A percentile compares a stretch with the other conserved stretches of the same genome.
Evolutionary conservation across 2,113 vertebrate species (phyloP).

Genomic region (Hippocampus guttulatus): DNA sequence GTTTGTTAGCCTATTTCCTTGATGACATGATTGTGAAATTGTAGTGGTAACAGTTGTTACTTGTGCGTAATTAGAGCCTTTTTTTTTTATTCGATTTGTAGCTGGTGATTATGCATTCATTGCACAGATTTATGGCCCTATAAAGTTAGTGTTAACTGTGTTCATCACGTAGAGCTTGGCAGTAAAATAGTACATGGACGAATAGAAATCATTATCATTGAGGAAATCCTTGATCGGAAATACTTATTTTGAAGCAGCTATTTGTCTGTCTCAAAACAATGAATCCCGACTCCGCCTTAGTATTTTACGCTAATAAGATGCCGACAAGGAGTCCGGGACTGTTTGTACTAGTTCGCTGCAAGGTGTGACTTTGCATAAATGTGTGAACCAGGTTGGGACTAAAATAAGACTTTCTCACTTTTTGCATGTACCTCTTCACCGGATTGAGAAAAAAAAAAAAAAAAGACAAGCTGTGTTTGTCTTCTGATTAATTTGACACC

Average conservation of each 20-base stretch:
- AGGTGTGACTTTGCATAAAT: constrained; percentile 44
- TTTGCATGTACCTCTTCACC: constrained; percentile 9
- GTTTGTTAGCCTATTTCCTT: background rate
- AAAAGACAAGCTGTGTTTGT: background rate
- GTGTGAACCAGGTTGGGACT: constrained; percentile 37
- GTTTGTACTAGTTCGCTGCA: constrained; percentile 39
- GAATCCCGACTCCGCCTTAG: background rate
- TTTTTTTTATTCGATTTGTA: background rate
- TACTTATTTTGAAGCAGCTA: constrained; percentile 4
- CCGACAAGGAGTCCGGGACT: constrained; percentile 17
- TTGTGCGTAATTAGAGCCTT: background rate
- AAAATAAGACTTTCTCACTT: constrained; percentile 20
- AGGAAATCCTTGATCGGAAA: background rate
- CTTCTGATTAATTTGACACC: background rate
- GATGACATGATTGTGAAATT: background rate
- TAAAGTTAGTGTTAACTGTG: too few species aligned
- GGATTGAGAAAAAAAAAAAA: background rate
- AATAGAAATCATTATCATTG: background rate
- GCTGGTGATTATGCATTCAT: background rate
- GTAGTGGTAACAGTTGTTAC: background rate
- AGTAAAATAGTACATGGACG: background rate
- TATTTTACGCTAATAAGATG: background rate
- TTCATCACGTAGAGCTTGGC: background rate
- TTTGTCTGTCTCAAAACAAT: constrained; percentile 1
- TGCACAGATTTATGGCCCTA: background rate